Evolutionary conservation across 2,888 invertebrate genomes (phyloP).

Genomic region (Cheilosia impressa): DNA sequence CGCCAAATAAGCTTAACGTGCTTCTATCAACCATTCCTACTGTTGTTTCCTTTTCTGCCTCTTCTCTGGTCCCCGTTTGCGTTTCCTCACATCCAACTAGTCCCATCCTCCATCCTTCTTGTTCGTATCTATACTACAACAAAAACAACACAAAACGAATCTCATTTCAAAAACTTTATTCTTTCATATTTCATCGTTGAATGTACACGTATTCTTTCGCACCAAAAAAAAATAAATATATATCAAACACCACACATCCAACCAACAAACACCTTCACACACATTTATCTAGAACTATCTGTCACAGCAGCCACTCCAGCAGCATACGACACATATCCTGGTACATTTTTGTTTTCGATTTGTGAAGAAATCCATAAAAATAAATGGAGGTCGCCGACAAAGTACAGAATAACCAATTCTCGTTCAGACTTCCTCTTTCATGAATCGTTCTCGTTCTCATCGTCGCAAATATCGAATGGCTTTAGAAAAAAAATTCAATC

Average conservation of each 20-base stretch:
- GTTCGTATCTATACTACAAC: conserved; percentile 13
- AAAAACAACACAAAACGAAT: conserved; percentile 23
- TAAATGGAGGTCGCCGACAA: conserved; percentile 61
- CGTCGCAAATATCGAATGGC: conserved; percentile 5
- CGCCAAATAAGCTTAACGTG: conserved; percentile 59
- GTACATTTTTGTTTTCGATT: conserved; percentile 78
- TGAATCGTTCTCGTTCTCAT: conserved; percentile 26
- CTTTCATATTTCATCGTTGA: conserved; percentile 57
- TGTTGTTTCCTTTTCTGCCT: conserved; percentile 15
- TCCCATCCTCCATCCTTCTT: too few species aligned
- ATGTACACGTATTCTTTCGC: conserved; percentile 33
- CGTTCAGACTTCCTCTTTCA: conserved; percentile 34
- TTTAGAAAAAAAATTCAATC: conserved; percentile 65
- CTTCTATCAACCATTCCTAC: conserved; percentile 26
- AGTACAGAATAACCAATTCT: conserved; percentile 50
- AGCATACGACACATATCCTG: conserved; percentile 77
- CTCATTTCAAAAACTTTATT: conserved; percentile 55
- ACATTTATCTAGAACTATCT: conserved; percentile 24
- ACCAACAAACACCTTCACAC: not conserved
- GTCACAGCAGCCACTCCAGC: conserved; percentile 26
- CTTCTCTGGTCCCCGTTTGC: not conserved
- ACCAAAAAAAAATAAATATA: conserved; percentile 13
- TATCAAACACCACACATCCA: not conserved
- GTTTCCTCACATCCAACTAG: not conserved
- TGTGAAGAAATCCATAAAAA: conserved; percentile 76